Evolutionary conservation across 2,797 vertebrate genomes (phyloP).

Genomic region (Bucorvus abyssinicus): DNA sequence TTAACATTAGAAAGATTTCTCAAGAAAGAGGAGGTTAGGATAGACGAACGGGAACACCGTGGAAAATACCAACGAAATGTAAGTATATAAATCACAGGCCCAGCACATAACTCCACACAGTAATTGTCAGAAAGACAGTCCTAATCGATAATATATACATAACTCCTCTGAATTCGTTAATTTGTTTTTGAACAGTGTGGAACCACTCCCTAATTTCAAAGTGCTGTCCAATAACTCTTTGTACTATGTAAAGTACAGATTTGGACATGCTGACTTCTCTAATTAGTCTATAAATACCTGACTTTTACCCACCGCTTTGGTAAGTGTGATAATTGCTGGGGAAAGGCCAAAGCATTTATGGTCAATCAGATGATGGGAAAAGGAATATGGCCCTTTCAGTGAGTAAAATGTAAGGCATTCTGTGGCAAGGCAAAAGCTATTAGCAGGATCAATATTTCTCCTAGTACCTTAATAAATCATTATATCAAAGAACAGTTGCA

Average conservation of each 20-base stretch:
- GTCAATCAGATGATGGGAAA: slow-evolving; percentile 74
- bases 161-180: not conserved
- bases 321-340: slow-evolving; percentile 74
- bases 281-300: slow-evolving; percentile 78
- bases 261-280: slow-evolving; percentile 68
- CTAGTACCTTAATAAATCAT: slow-evolving; percentile 81
- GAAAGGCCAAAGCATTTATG: slow-evolving; percentile 77
- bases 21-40: not conserved
- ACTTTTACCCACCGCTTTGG: slow-evolving; percentile 72
- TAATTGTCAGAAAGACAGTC: not conserved
- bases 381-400: slow-evolving; percentile 72
- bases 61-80: not conserved
- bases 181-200: not conserved
- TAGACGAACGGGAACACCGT: not conserved
- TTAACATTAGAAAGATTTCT: slow-evolving; percentile 7
- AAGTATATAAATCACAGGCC: not conserved
- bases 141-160: not conserved
- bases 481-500: slow-evolving; percentile 74
- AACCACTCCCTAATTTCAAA: slow-evolving; percentile 18
- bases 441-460: slow-evolving; percentile 80
- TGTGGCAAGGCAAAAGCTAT: slow-evolving; percentile 77
- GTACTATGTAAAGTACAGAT: slow-evolving; percentile 24
- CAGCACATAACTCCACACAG: not conserved
- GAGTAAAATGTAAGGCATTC: slow-evolving; percentile 78
- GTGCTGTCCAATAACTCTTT: not conserved